A percentile compares a stretch with the other conserved stretches of the same genome.
These are phyloP conservation scores for Nymphalis urticae DNA, from an alignment of 2,888 invertebrate genomes.

Conservation along the genomic window DNA sequence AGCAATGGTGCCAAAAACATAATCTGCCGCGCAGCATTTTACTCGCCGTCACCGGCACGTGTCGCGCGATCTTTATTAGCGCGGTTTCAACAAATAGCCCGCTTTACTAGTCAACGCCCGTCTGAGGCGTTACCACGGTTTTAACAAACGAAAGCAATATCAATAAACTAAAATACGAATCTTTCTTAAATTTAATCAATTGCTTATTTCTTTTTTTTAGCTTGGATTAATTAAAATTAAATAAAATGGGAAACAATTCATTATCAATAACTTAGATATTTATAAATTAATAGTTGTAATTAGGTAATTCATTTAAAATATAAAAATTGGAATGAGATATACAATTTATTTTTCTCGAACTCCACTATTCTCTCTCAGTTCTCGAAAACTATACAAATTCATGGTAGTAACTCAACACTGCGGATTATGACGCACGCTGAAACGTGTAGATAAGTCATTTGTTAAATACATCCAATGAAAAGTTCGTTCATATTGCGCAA, in stretches of 20 bases:
- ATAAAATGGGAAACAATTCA: no score
- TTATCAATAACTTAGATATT: no score
- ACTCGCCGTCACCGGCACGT: constrained; percentile 43
- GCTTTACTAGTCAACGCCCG: constrained; percentile 43
- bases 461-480: constrained; percentile 32
- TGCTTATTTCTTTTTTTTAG: no score
- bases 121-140: constrained; percentile 29
- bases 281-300: no score
- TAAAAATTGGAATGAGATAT: no score
- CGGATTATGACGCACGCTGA: constrained; percentile 27
- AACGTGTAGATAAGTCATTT: constrained; percentile 32
- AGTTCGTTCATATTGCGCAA: constrained; percentile 23
- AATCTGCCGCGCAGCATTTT: constrained; percentile 36
- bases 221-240: no score
- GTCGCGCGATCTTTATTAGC: constrained; percentile 59
- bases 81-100: constrained; percentile 53
- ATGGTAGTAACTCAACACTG: constrained; percentile 20
- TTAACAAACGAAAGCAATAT: neutral
- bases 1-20: constrained; percentile 30
- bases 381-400: neutral
- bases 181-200: no score
- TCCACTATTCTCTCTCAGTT: no score
- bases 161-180: no score
- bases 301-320: no score
- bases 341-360: neutral